Evolutionary conservation across 53 echinoderm and acorn worm genomes (phyloP), one percentile per base, ranked within the genome.

Genomic region (Temnopleurus reevesii): DNA sequence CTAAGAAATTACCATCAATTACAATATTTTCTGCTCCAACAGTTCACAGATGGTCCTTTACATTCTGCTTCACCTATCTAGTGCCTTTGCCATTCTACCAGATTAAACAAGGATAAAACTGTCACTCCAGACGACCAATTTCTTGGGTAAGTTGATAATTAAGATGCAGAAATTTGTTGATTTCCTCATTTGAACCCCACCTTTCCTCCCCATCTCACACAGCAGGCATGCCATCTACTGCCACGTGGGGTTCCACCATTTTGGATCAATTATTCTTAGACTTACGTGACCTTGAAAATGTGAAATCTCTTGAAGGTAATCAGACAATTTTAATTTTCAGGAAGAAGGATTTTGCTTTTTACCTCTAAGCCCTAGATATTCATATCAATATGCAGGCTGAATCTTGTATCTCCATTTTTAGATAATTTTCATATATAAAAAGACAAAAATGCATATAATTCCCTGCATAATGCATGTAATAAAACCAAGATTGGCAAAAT

Each of bases 41-140:
- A 38, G 71, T 2, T 71, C 71, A 71, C 8, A 71, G 71, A 43
- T 21, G 17, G 8, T 41, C 41, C 71, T 71, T 71, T 41, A 36
- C n/a, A 5, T 71, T n/a, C n/a, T 41, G 71, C 71, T 1, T 38
- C 41, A 71, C 36, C 41, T 38, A 71, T 43, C 71, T 38, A 41
- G 33, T n/a, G 8, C 41, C 41, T 41, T 71, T n/a, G 41, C 71
- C 5, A 55, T 55, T 8, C 55, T 55, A 55, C 36, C 71, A 71
- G 71, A 71, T 71, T 71, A 23, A 71, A 71, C 41, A 41, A n/a
- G 71, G 21, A 71, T 41, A 71, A 71, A 71, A 41, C 71, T 71
- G 36, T 38, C 71, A 71, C 43, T 41, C 43, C 17, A 71, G 38
- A 71, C 21, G 41, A 71, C 71, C 36, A 71, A 71, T 71, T 71